Percentiles rank a stretch among this genome's conserved stretches.
Conservation (phyloP, 2,888 invertebrate genomes). For the Pristionchus arcanus region DNA sequence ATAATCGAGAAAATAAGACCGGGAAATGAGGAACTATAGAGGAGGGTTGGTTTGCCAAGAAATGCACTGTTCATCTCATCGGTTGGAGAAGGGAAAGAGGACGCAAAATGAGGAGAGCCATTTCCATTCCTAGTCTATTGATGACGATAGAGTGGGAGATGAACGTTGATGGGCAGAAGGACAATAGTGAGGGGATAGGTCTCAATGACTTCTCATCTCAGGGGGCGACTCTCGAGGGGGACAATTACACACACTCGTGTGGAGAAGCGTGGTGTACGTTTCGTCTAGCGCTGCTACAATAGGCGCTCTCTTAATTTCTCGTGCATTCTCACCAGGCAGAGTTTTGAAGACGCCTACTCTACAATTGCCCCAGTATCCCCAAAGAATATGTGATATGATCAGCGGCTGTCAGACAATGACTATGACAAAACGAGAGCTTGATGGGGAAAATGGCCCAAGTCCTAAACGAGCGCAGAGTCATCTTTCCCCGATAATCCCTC, state of each 20-base stretch:
- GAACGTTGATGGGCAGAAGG: neutral
- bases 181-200: neutral
- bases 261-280: neutral
- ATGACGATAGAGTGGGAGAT: neutral
- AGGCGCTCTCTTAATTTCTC: too few relatives aligned
- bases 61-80: too few relatives aligned
- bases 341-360: too few relatives aligned
- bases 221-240: neutral
- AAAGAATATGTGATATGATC: neutral
- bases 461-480: neutral
- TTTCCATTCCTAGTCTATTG: neutral
- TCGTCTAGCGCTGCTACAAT: neutral
- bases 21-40: neutral
- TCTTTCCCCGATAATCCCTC: conserved; percentile 3
- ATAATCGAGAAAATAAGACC: neutral
- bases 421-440: neutral
- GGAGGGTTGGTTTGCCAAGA: too few relatives aligned
- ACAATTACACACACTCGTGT: neutral
- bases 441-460: neutral
- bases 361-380: neutral
- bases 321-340: too few relatives aligned
- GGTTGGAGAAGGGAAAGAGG: neutral
- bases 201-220: conserved; percentile 6
- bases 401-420: too few relatives aligned
- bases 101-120: neutral